Conservation (phyloP, 2,888 invertebrate species). For the Tuberolachnus salignus region DNA sequence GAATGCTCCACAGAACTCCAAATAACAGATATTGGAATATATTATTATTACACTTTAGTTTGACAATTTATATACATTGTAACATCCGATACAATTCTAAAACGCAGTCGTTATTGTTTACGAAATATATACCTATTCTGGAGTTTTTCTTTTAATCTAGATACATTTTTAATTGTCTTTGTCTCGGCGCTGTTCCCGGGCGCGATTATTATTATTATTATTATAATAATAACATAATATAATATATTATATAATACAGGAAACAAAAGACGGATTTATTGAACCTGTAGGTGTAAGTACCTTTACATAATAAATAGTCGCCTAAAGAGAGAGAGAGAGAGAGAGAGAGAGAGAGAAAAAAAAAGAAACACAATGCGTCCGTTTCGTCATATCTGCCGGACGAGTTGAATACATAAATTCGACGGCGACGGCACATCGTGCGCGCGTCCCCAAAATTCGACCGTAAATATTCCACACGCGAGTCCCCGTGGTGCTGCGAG, state of each 20-base stretch:
- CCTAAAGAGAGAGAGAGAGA: neutral
- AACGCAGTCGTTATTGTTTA: no score
- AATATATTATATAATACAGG: no score
- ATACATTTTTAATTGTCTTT: neutral
- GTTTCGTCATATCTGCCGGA: constrained; percentile 17
- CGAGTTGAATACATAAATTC: constrained; percentile 40
- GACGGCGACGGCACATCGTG: constrained; percentile 1
- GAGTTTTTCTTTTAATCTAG: no score
- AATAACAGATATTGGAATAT: no score
- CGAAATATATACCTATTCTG: no score
- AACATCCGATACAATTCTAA: no score
- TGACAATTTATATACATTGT: no score
- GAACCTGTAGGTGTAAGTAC: neutral
- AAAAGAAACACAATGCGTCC: constrained; percentile 12
- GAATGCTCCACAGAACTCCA: no score
- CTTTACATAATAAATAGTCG: neutral
- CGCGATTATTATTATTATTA: neutral
- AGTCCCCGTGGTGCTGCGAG: constrained; percentile 3
- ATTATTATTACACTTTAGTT: no score
- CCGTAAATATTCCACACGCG: constrained; percentile 25
- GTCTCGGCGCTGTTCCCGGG: neutral
- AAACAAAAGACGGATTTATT: constrained; percentile 28
- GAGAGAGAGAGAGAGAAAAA: neutral
- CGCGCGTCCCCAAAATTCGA: constrained; percentile 8
- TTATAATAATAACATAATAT: no score